Evolutionary conservation across 1,140 invertebrate species (phyloP).

Genomic region (Euglossa dilemma): DNA sequence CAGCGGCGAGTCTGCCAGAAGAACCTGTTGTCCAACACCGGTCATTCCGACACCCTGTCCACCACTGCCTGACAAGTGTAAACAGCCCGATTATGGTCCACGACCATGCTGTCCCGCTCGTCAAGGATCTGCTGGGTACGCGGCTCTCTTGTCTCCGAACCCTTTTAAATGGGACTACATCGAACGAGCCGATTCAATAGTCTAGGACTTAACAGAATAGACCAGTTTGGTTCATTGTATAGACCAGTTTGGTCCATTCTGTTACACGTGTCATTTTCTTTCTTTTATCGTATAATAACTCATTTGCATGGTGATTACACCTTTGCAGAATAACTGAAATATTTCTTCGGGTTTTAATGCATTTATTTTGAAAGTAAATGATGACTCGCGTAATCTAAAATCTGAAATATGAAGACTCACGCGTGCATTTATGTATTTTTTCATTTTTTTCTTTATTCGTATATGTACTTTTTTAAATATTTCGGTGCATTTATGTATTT

Average conservation of each 20-base stretch:
- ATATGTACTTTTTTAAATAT: too few species aligned
- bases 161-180: not conserved
- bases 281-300: too few species aligned
- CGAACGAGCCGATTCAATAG: not conserved
- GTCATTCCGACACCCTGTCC: not conserved
- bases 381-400: too few species aligned
- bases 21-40: constrained; percentile 41
- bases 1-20: constrained; percentile 38
- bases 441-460: too few species aligned
- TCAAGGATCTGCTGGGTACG: constrained; percentile 2
- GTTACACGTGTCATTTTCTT: too few species aligned
- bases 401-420: too few species aligned
- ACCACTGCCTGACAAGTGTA: not conserved
- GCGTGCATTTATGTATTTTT: too few species aligned
- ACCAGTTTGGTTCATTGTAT: not conserved
- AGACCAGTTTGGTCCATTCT: not conserved
- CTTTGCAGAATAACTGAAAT: too few species aligned
- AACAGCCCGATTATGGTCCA: constrained; percentile 2
- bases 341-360: too few species aligned
- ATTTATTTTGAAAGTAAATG: too few species aligned
- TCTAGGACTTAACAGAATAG: not conserved
- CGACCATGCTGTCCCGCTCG: constrained; percentile 18
- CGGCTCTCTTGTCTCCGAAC: not conserved
- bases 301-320: too few species aligned
- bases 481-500: too few species aligned